A percentile compares a stretch with the other conserved stretches of the same genome.
phyloP scores from a whole-genome alignment of 2,888 invertebrate genomes.

The Marasmarcha lunaedactyla region DNA sequence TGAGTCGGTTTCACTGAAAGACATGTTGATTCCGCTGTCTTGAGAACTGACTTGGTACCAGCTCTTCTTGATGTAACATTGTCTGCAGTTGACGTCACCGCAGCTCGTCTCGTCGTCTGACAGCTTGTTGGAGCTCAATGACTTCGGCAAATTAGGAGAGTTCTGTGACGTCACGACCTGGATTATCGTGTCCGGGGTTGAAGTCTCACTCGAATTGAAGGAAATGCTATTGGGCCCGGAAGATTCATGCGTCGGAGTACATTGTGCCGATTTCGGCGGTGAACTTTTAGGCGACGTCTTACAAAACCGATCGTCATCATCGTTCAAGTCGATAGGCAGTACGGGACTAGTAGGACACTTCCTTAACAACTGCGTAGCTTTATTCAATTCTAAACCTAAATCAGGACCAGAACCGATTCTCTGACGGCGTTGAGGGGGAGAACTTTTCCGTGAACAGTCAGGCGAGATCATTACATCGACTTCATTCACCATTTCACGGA shows the following conservation, averaged over 20 bases:
- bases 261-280: constrained; percentile 54
- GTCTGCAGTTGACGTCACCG: constrained; percentile 53
- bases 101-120: constrained; percentile 70
- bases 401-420: constrained; percentile 58
- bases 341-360: constrained; percentile 64
- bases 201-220: constrained; percentile 65
- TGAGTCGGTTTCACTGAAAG: constrained; percentile 78
- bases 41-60: constrained; percentile 80
- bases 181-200: constrained; percentile 63
- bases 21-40: constrained; percentile 82
- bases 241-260: constrained; percentile 51
- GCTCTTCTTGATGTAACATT: constrained; percentile 63
- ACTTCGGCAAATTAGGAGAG: constrained; percentile 58
- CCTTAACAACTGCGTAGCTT: constrained; percentile 31
- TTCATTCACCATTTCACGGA: constrained; percentile 78
- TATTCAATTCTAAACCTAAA: constrained; percentile 46
- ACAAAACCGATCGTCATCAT: constrained; percentile 40
- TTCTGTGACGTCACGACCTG: constrained; percentile 52
- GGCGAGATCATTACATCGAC: constrained; percentile 77
- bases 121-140: constrained; percentile 66
- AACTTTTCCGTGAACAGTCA: constrained; percentile 53
- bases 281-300: constrained; percentile 39
- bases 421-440: constrained; percentile 55
- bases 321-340: constrained; percentile 34
- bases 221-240: constrained; percentile 59